Percentiles rank a stretch among this genome's conserved stretches.
Evolutionary conservation across 2,113 vertebrate genomes (phyloP).

Genomic region (Eubucco bourcierii): DNA sequence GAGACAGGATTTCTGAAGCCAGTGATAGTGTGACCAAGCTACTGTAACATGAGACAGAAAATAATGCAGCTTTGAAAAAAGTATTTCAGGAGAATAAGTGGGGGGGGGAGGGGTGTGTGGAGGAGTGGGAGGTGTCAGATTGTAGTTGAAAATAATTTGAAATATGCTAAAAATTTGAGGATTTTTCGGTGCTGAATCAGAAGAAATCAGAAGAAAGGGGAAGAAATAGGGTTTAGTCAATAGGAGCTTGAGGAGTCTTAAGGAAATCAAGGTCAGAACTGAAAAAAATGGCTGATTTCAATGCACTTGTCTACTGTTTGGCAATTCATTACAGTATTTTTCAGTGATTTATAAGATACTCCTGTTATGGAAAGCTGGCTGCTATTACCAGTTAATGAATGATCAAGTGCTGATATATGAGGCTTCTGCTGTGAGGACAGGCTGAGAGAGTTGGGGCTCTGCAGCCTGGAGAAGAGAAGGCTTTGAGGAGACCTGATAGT

Average conservation of each 20-base stretch:
- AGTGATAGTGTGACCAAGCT: not conserved
- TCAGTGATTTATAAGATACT: not conserved
- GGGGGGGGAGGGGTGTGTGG: not conserved
- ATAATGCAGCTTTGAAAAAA: not conserved
- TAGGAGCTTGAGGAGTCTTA: not conserved
- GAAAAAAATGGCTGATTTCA: not conserved
- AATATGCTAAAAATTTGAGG: not conserved
- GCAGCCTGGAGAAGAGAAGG: too few relatives aligned
- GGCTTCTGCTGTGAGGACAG: too few relatives aligned
- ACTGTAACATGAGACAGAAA: not conserved
- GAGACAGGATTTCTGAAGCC: not conserved
- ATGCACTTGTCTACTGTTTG: not conserved
- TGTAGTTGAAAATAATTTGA: not conserved
- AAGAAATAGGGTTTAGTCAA: not conserved
- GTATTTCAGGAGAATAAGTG: not conserved
- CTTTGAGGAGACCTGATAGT: too few relatives aligned
- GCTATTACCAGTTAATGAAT: not conserved
- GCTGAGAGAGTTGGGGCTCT: too few relatives aligned
- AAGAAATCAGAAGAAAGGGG: not conserved
- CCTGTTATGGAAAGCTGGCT: not conserved
- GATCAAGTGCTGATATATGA: not conserved
- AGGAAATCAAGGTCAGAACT: not conserved
- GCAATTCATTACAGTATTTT: not conserved
- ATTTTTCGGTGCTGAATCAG: not conserved
- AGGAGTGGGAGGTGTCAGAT: too few relatives aligned